These are phyloP conservation scores for Periphyllus acericola DNA, from an alignment of 2,888 invertebrate species.

Conservation along the genomic window DNA sequence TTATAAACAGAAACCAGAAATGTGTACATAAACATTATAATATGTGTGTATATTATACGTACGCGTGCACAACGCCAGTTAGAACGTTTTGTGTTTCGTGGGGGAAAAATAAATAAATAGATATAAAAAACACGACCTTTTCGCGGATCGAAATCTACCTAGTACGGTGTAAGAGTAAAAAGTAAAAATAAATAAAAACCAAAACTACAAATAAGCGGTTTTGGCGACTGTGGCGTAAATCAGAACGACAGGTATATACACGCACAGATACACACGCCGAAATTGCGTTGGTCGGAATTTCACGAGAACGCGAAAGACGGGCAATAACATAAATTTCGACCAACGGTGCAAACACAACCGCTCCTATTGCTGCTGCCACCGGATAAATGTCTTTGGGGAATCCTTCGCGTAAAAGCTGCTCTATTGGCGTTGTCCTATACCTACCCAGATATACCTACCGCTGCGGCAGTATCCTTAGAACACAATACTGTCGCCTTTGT, in stretches of 20 bases:
- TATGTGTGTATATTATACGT: neutral
- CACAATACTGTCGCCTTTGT: neutral
- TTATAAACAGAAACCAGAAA: neutral
- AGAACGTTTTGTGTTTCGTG: neutral
- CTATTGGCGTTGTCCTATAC: neutral
- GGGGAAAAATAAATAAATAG: neutral
- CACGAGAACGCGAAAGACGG: slow-evolving; percentile 6
- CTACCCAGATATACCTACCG: neutral
- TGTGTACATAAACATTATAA: too few relatives aligned
- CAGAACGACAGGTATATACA: slow-evolving; percentile 36
- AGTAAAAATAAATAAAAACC: neutral
- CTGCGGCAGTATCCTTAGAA: neutral
- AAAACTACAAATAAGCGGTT: slow-evolving; percentile 43
- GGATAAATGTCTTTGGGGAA: slow-evolving; percentile 52
- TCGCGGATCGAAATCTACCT: neutral
- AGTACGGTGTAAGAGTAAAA: neutral
- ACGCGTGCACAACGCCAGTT: neutral
- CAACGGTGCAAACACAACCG: slow-evolving; percentile 15
- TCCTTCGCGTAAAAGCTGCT: slow-evolving; percentile 5
- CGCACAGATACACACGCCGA: neutral
- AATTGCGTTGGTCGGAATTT: slow-evolving; percentile 51
- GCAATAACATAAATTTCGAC: slow-evolving; percentile 58
- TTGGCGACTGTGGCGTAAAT: slow-evolving; percentile 27
- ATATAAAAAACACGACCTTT: neutral
- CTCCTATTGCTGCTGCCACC: neutral